Base-by-base conservation (phyloP, 2,113 vertebrate genomes). In the Pica pica region DNA sequence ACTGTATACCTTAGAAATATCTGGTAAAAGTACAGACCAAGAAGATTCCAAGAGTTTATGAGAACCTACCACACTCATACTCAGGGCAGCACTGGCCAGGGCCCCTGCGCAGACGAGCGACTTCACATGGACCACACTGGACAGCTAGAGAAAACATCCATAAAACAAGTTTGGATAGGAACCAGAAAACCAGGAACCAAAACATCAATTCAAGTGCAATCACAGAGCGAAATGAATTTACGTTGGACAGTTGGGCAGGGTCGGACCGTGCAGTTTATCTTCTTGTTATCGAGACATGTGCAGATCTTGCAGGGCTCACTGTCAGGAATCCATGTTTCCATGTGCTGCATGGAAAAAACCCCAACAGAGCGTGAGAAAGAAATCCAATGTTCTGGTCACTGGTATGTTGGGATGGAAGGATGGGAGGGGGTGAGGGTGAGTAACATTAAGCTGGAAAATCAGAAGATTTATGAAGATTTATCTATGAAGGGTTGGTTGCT, bases 301-400 rank as follows among this genome's bases (percentile, higher is more conserved):
- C 99, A 99, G 94, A 99, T 98, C 90, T 98, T 96, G 93, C 99
- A 99, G 31, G 98, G 99, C 71, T 99, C 98, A 3, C 98, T 96
- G 23, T 97, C 70, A 0, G 99, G 98, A 70, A 99, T 98, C 99
- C 99, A 99, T 5, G 98, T 98, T 88, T 99, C 98, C 97, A 99
- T 96, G 81, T 98, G 97, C 99, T 99, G 95, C 47, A 70, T 37
- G 8, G 5, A 33, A 49, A 70, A 83, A 49, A 37, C 2, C 28
- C 8, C 28, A 63, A 44, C 6, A 61, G 28, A 13, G 4, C 65
- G 20, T 90, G 33, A 94, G 50, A 90, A 57, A 79, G 27, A 77
- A 87, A 70, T 28, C 4, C 69, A 67, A 19, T 56, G 47, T 65
- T 79, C 44, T 63, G n/a, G 24, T 67, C 65, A n/a, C n/a, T 64